A percentile compares a stretch with the other conserved stretches of the same genome.
phyloP scores from a whole-genome alignment of 2,888 invertebrate species.

The Caenorhabditis uteleia region DNA sequence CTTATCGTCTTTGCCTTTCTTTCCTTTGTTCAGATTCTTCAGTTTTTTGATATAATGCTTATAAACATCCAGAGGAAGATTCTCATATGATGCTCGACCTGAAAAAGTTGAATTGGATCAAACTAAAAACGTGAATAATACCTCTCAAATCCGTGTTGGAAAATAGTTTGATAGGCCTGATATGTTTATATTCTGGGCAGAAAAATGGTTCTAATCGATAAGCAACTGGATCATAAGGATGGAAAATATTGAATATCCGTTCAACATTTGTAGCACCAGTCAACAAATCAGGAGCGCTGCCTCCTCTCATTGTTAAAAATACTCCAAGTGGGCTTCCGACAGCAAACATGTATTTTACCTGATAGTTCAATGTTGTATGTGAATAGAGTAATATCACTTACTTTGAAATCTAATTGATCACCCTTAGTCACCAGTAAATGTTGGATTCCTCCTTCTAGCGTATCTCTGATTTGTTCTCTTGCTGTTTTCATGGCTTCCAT shows the following conservation, averaged over 20 bases:
- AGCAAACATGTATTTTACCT: conserved; percentile 66
- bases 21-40: conserved; percentile 56
- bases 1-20: conserved; percentile 40
- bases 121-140: neutral
- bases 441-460: conserved; percentile 56
- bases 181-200: conserved; percentile 62
- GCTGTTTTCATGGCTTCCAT: conserved; percentile 32
- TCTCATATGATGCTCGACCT: conserved; percentile 50
- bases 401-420: conserved; percentile 57
- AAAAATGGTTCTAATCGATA: conserved; percentile 67
- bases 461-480: conserved; percentile 37
- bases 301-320: conserved; percentile 68
- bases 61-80: conserved; percentile 58
- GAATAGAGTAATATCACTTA: conserved; percentile 2
- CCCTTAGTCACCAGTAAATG: conserved; percentile 52
- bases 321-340: conserved; percentile 67
- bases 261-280: conserved; percentile 42
- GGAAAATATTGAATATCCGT: conserved; percentile 66
- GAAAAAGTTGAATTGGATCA: conserved; percentile 2
- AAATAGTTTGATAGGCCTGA: conserved; percentile 64
- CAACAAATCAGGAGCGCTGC: conserved; percentile 30
- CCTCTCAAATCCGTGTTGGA: conserved; percentile 36
- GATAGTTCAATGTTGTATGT: conserved; percentile 1
- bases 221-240: conserved; percentile 65
- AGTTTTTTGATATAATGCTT: conserved; percentile 63